phyloP scores from a whole-genome alignment of 1,140 invertebrate genomes.

The Cheumatopsyche charites region DNA sequence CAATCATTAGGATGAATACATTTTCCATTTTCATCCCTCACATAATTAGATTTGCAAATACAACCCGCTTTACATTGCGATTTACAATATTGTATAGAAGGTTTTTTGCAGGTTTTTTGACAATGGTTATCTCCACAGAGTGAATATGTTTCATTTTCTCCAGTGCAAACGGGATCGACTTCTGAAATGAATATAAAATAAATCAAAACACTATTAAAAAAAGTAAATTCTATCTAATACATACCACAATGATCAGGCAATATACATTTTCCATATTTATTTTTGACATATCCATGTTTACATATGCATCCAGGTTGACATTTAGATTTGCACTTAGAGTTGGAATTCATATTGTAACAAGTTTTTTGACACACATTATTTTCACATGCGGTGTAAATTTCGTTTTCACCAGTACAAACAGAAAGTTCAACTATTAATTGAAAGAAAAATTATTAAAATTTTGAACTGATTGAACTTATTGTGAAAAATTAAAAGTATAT shows the following conservation, averaged over 20 bases:
- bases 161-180: not conserved
- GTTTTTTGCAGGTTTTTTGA: not conserved
- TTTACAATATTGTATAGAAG: too few species aligned
- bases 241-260: conserved; percentile 1
- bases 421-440: not conserved
- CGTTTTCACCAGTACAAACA: conserved; percentile 2
- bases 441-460: too few species aligned
- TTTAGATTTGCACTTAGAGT: not conserved
- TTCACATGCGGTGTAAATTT: not conserved
- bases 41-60: not conserved
- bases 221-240: not conserved
- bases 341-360: not conserved
- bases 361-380: not conserved
- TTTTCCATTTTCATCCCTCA: not conserved
- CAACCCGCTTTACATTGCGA: not conserved
- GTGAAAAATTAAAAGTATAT: too few species aligned
- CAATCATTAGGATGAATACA: not conserved
- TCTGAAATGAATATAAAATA: too few species aligned
- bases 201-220: not conserved
- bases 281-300: conserved; percentile 11
- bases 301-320: conserved; percentile 31
- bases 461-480: too few species aligned
- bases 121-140: not conserved
- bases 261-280: conserved; percentile 13
- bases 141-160: not conserved